These are phyloP conservation scores for Tragelaphus buxtoni DNA, from an alignment of 2,113 vertebrate genomes.

Conservation along the genomic window DNA sequence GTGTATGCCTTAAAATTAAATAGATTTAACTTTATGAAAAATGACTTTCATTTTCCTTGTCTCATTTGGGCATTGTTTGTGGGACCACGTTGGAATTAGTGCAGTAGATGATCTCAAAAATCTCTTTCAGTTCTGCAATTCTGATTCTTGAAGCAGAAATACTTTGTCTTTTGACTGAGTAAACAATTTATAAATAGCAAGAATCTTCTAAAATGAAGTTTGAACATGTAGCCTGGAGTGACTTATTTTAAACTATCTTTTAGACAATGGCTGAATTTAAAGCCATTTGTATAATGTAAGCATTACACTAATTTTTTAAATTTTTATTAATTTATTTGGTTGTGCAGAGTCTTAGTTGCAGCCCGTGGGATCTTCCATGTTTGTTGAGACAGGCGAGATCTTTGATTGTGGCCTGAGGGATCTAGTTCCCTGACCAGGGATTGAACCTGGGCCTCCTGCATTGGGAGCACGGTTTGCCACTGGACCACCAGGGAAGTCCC, in stretches of 20 bases:
- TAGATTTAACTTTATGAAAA: neutral
- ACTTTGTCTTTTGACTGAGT: neutral
- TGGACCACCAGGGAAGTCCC: neutral
- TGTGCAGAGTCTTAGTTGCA: neutral
- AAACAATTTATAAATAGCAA: neutral
- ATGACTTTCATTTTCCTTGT: neutral
- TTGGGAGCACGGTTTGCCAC: neutral
- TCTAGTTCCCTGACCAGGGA: neutral
- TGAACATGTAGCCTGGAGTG: neutral
- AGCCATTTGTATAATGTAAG: neutral
- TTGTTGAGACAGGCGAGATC: neutral
- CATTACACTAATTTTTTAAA: neutral
- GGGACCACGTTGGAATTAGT: neutral
- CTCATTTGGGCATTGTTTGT: neutral
- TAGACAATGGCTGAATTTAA: neutral
- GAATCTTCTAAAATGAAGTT: neutral
- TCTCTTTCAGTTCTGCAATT: neutral
- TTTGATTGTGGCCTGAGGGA: neutral
- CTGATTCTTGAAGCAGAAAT: constrained; percentile 16
- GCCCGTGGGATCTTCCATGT: neutral
- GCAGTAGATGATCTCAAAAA: neutral
- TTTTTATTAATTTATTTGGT: neutral
- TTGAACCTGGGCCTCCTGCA: neutral
- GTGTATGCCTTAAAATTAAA: constrained; percentile 1
- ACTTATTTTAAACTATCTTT: neutral